Percentiles rank a stretch among this genome's conserved stretches.
phyloP scores from a whole-genome alignment of 2,888 invertebrate species.

The Cybosia mesomella region DNA sequence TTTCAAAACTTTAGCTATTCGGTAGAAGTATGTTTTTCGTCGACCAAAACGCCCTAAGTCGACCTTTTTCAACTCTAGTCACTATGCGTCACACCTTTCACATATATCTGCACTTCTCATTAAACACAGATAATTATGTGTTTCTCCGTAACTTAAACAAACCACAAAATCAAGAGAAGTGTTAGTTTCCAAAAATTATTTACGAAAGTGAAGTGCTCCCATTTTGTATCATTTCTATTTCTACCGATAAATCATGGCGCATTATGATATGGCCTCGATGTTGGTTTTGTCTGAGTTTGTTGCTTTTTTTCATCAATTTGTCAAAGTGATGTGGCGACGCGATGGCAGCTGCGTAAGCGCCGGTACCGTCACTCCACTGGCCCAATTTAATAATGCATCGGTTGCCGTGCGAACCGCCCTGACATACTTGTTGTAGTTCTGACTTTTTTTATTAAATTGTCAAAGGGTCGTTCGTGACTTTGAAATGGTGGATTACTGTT shows the following conservation, averaged over 20 bases:
- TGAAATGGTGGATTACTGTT: slow-evolving; percentile 80
- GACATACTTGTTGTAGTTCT: slow-evolving; percentile 73
- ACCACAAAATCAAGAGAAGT: slow-evolving; percentile 12
- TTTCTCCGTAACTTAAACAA: not conserved
- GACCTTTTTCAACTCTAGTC: not conserved
- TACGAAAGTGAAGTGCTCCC: slow-evolving; percentile 45
- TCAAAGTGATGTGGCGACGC: slow-evolving; percentile 63
- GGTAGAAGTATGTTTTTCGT: not conserved
- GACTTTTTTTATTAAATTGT: slow-evolving; percentile 72
- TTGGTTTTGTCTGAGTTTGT: slow-evolving; percentile 40
- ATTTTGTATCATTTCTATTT: slow-evolving; percentile 47
- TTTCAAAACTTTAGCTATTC: too few relatives aligned
- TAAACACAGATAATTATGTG: not conserved
- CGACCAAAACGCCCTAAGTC: too few relatives aligned
- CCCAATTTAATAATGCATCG: slow-evolving; percentile 74
- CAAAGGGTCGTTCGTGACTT: slow-evolving; percentile 83
- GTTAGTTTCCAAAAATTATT: slow-evolving; percentile 12
- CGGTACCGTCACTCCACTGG: slow-evolving; percentile 61
- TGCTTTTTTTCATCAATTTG: slow-evolving; percentile 69
- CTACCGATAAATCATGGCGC: slow-evolving; percentile 30
- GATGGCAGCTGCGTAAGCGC: slow-evolving; percentile 3
- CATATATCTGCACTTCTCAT: not conserved
- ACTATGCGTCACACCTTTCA: not conserved
- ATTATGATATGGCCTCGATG: slow-evolving; percentile 46
- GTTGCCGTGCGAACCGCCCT: slow-evolving; percentile 77